Conservation (phyloP, 1,140 invertebrate species). For the Cotesia typhae region DNA sequence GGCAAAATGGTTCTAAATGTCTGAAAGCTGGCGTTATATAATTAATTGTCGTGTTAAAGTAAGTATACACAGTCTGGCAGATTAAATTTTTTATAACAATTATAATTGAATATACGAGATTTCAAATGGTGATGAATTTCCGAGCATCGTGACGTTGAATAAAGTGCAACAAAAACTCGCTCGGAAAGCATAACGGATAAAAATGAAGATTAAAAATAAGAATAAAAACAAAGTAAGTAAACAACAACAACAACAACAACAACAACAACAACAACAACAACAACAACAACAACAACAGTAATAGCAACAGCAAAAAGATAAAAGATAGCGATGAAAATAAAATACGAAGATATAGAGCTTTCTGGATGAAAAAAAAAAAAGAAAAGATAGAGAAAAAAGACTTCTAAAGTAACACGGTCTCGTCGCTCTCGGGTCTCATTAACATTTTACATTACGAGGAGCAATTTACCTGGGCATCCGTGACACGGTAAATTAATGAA, state of each 20-base stretch:
- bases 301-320: not conserved
- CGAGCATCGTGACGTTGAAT: too few relatives aligned
- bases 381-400: conserved; percentile 18
- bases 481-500: conserved; percentile 41
- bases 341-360: conserved; percentile 19
- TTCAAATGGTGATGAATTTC: conserved; percentile 13
- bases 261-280: conserved; percentile 11
- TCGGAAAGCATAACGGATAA: not conserved
- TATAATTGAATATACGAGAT: too few relatives aligned
- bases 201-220: conserved; percentile 17
- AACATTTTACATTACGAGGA: conserved; percentile 47
- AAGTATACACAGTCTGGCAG: too few relatives aligned
- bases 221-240: not conserved
- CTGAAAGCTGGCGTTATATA: too few relatives aligned
- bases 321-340: conserved; percentile 19
- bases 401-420: conserved; percentile 26
- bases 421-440: conserved; percentile 40
- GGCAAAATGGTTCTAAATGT: too few relatives aligned
- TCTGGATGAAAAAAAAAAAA: not conserved
- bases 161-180: too few relatives aligned
- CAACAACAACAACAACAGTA: not conserved
- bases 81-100: too few relatives aligned
- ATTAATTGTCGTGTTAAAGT: too few relatives aligned
- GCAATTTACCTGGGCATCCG: conserved; percentile 42
- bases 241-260: not conserved